phyloP scores from a whole-genome alignment of 1,140 invertebrate species.

The Pogonomyrmex barbatus region DNA sequence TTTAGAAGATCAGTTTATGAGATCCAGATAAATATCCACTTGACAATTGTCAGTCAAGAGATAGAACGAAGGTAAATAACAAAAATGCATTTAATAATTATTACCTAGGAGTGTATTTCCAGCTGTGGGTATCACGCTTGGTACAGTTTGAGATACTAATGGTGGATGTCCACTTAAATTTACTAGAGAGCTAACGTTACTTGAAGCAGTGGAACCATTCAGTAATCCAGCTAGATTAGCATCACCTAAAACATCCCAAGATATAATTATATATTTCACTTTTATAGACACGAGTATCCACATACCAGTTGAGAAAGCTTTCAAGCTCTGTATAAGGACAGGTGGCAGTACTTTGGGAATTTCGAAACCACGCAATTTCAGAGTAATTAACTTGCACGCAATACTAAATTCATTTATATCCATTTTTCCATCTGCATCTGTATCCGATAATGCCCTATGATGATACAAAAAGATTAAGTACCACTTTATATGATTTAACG shows the following conservation, averaged over 20 bases:
- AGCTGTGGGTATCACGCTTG: conserved; percentile 68
- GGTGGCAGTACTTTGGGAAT: conserved; percentile 94
- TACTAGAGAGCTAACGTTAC: conserved; percentile 68
- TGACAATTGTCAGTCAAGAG: background rate
- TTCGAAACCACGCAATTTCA: conserved; percentile 96
- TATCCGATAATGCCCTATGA: conserved; percentile 95
- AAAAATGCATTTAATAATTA: background rate
- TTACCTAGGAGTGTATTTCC: conserved; percentile 75
- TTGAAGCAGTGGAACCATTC: conserved; percentile 66
- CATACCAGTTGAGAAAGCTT: conserved; percentile 85
- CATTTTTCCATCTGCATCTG: conserved; percentile 98
- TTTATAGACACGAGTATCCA: conserved; percentile 5
- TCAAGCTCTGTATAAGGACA: conserved; percentile 89
- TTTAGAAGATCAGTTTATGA: background rate
- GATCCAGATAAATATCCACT: background rate
- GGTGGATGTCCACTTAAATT: conserved; percentile 71
- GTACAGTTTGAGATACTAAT: conserved; percentile 72
- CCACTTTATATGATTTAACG: background rate
- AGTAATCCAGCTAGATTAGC: conserved; percentile 53
- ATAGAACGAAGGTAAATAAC: background rate
- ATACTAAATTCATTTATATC: conserved; percentile 98
- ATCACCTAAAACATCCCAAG: conserved; percentile 41
- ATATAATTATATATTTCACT: background rate
- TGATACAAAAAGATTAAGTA: conserved; percentile 15
- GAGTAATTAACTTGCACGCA: conserved; percentile 98